Conservation (phyloP, 2,113 vertebrate species). For the Alces alces region DNA sequence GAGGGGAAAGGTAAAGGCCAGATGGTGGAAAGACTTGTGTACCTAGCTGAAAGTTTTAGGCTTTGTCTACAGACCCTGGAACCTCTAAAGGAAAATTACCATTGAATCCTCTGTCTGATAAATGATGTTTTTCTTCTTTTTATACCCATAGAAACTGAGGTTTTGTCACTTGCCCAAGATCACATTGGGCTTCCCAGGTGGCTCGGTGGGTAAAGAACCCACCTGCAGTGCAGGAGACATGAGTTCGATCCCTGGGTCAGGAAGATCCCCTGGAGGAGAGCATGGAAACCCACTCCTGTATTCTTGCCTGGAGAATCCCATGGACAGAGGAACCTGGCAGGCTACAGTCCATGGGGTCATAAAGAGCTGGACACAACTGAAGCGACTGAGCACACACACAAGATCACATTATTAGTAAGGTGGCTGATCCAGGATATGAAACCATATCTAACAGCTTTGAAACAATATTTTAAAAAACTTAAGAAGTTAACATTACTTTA, state of each 20-base stretch:
- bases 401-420: constrained; percentile 18
- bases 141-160: background rate
- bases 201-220: background rate
- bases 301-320: background rate
- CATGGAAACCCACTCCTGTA: background rate
- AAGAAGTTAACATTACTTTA: background rate
- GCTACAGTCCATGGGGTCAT: background rate
- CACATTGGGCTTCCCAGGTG: background rate
- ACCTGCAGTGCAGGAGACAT: background rate
- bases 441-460: background rate
- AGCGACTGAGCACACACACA: background rate
- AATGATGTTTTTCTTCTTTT: background rate
- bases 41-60: background rate
- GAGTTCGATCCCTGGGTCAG: background rate
- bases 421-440: background rate
- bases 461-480: background rate
- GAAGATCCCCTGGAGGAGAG: background rate
- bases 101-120: background rate
- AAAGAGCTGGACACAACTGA: background rate
- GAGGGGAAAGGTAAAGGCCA: background rate
- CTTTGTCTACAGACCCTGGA: background rate
- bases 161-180: background rate
- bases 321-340: background rate
- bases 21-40: background rate
- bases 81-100: background rate